A percentile compares a stretch with the other conserved stretches of the same genome.
Conservation (phyloP, 2,888 invertebrate species). For the Eupeodes luniger region DNA sequence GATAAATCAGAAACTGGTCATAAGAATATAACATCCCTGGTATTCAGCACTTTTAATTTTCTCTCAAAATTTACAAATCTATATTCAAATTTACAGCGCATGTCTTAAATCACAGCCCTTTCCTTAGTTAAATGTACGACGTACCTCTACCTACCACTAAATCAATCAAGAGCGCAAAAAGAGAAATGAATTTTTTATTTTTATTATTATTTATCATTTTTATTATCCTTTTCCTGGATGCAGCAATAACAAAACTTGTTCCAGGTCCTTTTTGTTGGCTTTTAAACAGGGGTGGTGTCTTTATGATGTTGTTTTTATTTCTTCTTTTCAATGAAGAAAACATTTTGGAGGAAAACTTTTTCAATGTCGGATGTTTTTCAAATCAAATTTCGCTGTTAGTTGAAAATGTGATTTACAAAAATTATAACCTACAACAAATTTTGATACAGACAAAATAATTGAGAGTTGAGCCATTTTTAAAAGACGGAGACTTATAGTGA, state of each 20-base stretch:
- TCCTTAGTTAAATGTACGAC: background rate
- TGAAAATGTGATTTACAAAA: too few relatives aligned
- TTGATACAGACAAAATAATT: too few relatives aligned
- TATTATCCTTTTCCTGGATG: slow-evolving; percentile 44
- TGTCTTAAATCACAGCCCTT: slow-evolving; percentile 26
- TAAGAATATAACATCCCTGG: too few relatives aligned
- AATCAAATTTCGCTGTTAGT: too few relatives aligned
- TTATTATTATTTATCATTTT: slow-evolving; percentile 44
- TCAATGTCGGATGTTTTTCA: too few relatives aligned
- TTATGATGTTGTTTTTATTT: background rate
- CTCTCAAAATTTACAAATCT: slow-evolving; percentile 10
- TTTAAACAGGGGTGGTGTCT: background rate
- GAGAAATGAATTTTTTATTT: slow-evolving; percentile 49
- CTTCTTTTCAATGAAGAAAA: too few relatives aligned
- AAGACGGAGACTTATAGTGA: too few relatives aligned
- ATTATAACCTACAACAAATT: too few relatives aligned
- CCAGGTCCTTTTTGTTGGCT: slow-evolving; percentile 19
- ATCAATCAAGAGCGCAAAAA: slow-evolving; percentile 54
- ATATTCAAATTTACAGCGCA: slow-evolving; percentile 62
- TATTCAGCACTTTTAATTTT: too few relatives aligned
- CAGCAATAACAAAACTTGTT: slow-evolving; percentile 34
- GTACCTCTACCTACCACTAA: slow-evolving; percentile 6
- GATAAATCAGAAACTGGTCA: too few relatives aligned
- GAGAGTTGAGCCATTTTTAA: too few relatives aligned
- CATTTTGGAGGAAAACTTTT: too few relatives aligned